Percentiles rank a stretch among this genome's conserved stretches.
These are phyloP conservation scores for Heliconius erato DNA, from an alignment of 2,888 invertebrate genomes.

Conservation along the genomic window DNA sequence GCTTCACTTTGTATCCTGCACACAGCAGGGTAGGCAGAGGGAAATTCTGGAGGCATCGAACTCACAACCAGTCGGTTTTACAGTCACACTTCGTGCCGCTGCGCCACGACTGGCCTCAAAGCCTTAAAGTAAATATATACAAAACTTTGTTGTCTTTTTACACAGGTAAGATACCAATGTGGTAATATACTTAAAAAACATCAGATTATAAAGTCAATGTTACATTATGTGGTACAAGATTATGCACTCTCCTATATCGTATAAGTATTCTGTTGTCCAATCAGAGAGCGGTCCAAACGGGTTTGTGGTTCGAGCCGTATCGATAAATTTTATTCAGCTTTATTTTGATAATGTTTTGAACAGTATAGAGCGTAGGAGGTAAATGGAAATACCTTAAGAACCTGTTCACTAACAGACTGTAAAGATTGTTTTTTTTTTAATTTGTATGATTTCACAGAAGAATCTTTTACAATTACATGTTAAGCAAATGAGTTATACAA, in stretches of 20 bases:
- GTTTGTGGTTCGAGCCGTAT: constrained; percentile 60
- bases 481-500: background rate
- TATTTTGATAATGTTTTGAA: constrained; percentile 62
- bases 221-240: constrained; percentile 56
- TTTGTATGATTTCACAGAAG: background rate
- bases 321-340: constrained; percentile 69
- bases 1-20: too few relatives aligned
- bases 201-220: constrained; percentile 50
- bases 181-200: constrained; percentile 38
- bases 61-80: too few relatives aligned
- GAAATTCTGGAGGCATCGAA: too few relatives aligned
- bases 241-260: constrained; percentile 61
- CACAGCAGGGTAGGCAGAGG: too few relatives aligned
- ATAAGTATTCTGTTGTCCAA: constrained; percentile 60
- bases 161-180: constrained; percentile 30
- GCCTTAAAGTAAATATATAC: constrained; percentile 11
- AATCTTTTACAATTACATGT: background rate
- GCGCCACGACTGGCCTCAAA: too few relatives aligned
- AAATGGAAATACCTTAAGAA: constrained; percentile 51
- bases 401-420: constrained; percentile 44
- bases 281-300: constrained; percentile 59
- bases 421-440: background rate
- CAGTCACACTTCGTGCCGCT: too few relatives aligned
- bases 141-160: constrained; percentile 19
- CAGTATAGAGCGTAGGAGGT: constrained; percentile 57